Evolutionary conservation across 2,888 invertebrate genomes (phyloP), one percentile per base, ranked within the genome.

Genomic region (Horisme vitalbata): DNA sequence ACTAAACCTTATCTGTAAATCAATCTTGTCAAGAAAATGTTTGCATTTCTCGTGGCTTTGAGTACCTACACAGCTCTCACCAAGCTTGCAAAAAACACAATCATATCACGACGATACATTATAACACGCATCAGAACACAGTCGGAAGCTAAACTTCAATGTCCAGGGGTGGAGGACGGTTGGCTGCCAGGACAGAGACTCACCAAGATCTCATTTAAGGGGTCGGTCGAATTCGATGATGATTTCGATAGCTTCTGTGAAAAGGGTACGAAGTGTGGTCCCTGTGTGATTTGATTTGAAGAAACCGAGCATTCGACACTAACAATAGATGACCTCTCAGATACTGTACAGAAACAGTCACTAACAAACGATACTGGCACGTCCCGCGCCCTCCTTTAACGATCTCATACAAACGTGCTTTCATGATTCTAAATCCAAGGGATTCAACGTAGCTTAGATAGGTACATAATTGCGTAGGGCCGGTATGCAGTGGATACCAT

Each of bases 141-240:
- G 61, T 76, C 70, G 66, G 73, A 75, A 78, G 74, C 73, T 80
- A 80, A 58, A 79, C 62, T 74, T 81, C 65, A 76, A 61, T 86
- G 75, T 86, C 68, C 81, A 90, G 89, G 87, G 71, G 80, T 77
- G 74, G 79, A 82, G 69, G 86, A 83, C 66, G 87, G 87, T 74
- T 89, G 90, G 90, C 85, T 89, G 74, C 90, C 89, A 51, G 90
- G 90, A 71, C 90, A 89, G 75, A 83, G 90, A 74, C 79, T 90
- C 68, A 83, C 88, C 76, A 87, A 79, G 79, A 86, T 89, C 71
- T 87, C 87, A 59, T 89, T 88, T 83, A 86, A 79, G 71, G 84
- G 83, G 68, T 79, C 85, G 39, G 78, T 85, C 77, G 84, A 82
- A 75, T 86, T 86, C 78, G 85, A 87, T 80, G 88, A 87, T 71